Evolutionary conservation across 2,797 vertebrate species (phyloP).

Genomic region (Poeciliopsis gracilis): DNA sequence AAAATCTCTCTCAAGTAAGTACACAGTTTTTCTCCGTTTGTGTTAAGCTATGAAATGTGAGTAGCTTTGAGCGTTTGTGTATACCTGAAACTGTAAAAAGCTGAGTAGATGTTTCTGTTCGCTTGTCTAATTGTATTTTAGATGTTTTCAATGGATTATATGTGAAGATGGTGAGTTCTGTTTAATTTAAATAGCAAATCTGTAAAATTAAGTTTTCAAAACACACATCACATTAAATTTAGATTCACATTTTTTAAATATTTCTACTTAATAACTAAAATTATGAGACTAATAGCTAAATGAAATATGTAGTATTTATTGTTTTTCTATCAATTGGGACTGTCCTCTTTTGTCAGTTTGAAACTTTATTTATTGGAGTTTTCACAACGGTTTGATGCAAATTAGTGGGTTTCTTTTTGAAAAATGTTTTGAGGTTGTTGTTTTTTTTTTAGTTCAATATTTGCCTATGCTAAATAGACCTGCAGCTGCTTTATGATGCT

Average conservation of each 20-base stretch:
- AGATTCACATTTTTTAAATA: not conserved
- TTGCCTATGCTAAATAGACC: not conserved
- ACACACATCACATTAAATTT: not conserved
- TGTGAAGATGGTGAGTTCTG: not conserved
- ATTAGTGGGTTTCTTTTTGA: not conserved
- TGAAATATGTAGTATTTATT: not conserved
- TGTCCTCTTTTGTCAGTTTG: not conserved
- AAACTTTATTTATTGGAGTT: not conserved
- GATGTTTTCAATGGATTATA: not conserved
- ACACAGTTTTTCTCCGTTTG: conserved; percentile 41
- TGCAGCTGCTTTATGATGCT: conserved; percentile 6
- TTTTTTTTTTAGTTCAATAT: not conserved
- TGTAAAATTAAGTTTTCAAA: not conserved
- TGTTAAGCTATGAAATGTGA: conserved; percentile 32
- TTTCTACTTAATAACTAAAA: not conserved
- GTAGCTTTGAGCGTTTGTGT: conserved; percentile 16
- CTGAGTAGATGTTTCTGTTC: conserved; percentile 3
- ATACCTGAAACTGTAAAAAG: conserved; percentile 1
- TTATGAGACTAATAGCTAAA: not conserved
- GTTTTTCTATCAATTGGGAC: not conserved
- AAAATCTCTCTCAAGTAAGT: conserved; percentile 63
- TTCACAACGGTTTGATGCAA: not conserved
- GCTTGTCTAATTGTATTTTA: not conserved
- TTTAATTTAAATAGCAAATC: not conserved
- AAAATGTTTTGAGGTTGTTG: not conserved